Base-by-base conservation (phyloP, 2,888 invertebrate genomes). In the Lapara coniferarum region DNA sequence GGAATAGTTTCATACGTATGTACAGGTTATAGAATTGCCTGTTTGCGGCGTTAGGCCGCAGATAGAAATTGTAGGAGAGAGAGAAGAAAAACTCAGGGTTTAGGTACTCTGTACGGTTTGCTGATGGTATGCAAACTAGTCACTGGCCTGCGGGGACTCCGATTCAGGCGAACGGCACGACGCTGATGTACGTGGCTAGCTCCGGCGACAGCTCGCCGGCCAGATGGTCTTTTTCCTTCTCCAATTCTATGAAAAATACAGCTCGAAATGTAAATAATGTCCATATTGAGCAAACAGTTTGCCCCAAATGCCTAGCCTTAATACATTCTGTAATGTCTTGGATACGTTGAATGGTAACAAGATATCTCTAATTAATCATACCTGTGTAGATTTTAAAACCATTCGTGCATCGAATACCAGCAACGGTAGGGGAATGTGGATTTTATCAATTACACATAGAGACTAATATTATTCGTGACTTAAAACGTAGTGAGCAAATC, bases 401-500 rank as follows among this genome's bases (percentile, higher is more conserved):
- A 69, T 53, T 69, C 53, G 63, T 63, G 68, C 63, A 69, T 53
- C 63, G 63, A 10, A 57, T 10, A 57, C 46, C 56, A 13, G 14
- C 25, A 19, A 63, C 10, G 63, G 19, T 44, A 69, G 7, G 25
- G 52, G 44, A 69, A 69, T 53, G 5, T 63, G 13, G 44, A 69
- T 63, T 63, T 63, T 69, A 63, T 63, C 14, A 0, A 44, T 63
- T 30, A 13, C 5, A 6, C 16, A 63, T 63, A 69, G 53, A 44
- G 19, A 52, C 19, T 53, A 69, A 25, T 63, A 16, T 19, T 53
- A 44, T 44, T 10, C 52, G 37, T 44, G 16, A 14, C 19, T 3
- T 53, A 25, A n/a, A 46, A 37, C 46, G 71, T 83, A 87, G 86
- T 86, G 86, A 87, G 86, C 83, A 71, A 82, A 77, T 76, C 80